A percentile compares a stretch with the other conserved stretches of the same genome.
phyloP scores from a whole-genome alignment of 2,797 vertebrate species.

The Sebastes trivittatus region DNA sequence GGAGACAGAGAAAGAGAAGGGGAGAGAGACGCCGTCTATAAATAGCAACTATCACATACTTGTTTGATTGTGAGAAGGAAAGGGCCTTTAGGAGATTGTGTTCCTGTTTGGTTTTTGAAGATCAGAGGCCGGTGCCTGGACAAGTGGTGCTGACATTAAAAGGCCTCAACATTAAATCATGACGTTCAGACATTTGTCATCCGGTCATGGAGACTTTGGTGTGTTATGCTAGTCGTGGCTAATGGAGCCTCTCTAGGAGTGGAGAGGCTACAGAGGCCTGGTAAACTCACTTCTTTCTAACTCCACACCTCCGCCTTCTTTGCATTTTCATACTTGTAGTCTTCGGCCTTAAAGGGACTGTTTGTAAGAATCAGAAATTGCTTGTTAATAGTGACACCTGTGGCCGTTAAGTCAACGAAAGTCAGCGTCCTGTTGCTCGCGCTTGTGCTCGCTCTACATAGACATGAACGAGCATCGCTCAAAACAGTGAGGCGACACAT shows the following conservation, averaged over 20 bases:
- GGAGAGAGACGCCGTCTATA: conserved; percentile 60
- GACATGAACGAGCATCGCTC: too few relatives aligned
- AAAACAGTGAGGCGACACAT: too few relatives aligned
- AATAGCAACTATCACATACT: conserved; percentile 79
- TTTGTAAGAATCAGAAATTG: too few relatives aligned
- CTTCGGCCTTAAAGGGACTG: neutral
- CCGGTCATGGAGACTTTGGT: neutral
- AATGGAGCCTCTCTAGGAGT: too few relatives aligned
- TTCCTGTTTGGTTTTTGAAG: conserved; percentile 59
- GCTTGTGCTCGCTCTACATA: too few relatives aligned
- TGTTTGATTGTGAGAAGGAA: conserved; percentile 81
- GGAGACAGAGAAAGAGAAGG: conserved; percentile 15
- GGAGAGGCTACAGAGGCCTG: neutral
- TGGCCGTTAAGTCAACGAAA: too few relatives aligned
- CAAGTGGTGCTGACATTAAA: neutral
- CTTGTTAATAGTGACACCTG: too few relatives aligned
- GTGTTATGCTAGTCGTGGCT: neutral
- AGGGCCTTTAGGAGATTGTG: conserved; percentile 55
- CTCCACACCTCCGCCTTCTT: neutral
- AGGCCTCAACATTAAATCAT: neutral
- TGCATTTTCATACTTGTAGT: neutral
- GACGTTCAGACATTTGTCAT: neutral
- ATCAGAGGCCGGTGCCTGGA: neutral
- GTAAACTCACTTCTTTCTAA: neutral
- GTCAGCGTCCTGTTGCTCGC: too few relatives aligned